Base-by-base conservation (phyloP, 2,797 vertebrate species). In the Bradypus variegatus region DNA sequence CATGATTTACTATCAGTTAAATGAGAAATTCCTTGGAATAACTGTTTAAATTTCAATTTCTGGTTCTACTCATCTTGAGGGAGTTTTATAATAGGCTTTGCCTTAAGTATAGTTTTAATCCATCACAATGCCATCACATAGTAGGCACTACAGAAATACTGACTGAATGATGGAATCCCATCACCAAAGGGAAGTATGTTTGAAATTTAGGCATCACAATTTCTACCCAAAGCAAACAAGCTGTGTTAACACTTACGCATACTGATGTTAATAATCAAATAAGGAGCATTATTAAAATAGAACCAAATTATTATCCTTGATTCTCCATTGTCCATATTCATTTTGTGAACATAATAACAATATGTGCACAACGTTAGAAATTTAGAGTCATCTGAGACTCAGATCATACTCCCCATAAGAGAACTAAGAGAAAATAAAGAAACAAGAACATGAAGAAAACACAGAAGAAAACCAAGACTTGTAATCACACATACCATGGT, bases 291-390 rank as follows among this genome's bases (percentile, higher is more conserved):
- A 84, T 45, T 89, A 91, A 86, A 58, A 78, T 41, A 62, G 8
- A 72, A 85, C 12, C 14, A 86, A 81, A 86, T 88, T 92, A 60
- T 64, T 86, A 89, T 65, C 15, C 72, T 85, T 64, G 27, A 48
- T 79, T 83, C n/a, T 92, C 41, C 8, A 2, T 76, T 60, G 48
- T 48, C 15, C 31, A 27, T 88, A 41, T 6, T 64, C 14, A 86
- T 82, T 92, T 86, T 41, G 64, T 94, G 19, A 87, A 41, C 19
- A 76, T 50, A 91, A 31, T 64, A 86, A 75, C 18, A 92, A 60
- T 70, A 75, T 70, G 33, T 55, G 21, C 29, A 88, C 6, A 82
- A 90, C 53, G 33, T n/a, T 58, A 90, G 88, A 88, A 88, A 19
- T 55, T 1, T 36, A 33, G 50, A 75, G 11, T 86, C 33, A 80